Evolutionary conservation across 2,797 vertebrate genomes (phyloP).

Genomic region (Chromobotia macracanthus): DNA sequence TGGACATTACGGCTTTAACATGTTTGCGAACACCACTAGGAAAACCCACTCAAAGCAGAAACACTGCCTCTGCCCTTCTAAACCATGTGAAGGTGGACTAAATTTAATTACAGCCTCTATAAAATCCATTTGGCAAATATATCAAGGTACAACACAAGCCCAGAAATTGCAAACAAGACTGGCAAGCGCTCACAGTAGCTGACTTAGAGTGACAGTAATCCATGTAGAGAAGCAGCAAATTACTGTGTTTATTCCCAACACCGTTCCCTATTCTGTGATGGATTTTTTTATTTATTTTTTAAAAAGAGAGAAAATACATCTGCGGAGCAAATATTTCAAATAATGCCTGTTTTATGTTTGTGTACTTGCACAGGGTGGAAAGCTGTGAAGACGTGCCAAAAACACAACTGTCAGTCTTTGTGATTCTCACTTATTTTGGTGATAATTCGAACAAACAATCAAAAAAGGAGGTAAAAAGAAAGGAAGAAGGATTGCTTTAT

Average conservation of each 20-base stretch:
- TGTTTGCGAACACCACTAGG: slow-evolving; percentile 39
- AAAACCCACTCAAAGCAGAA: slow-evolving; percentile 68
- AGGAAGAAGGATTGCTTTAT: slow-evolving; percentile 22
- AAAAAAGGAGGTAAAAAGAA: slow-evolving; percentile 12
- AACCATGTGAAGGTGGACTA: slow-evolving; percentile 86
- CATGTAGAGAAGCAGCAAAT: slow-evolving; percentile 79
- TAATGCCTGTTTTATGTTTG: slow-evolving; percentile 44
- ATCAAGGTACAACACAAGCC: slow-evolving; percentile 87
- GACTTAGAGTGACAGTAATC: slow-evolving; percentile 80
- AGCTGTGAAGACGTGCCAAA: slow-evolving; percentile 38
- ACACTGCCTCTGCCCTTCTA: slow-evolving; percentile 79
- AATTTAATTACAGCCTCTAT: slow-evolving; percentile 96
- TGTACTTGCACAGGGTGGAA: slow-evolving; percentile 12
- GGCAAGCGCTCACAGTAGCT: slow-evolving; percentile 81
- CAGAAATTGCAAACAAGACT: slow-evolving; percentile 93
- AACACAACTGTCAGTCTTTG: slow-evolving; percentile 38
- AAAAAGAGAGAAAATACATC: slow-evolving; percentile 40
- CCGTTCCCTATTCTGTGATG: slow-evolving; percentile 48
- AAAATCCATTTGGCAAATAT: slow-evolving; percentile 97
- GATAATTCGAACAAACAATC: slow-evolving; percentile 40
- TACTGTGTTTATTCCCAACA: slow-evolving; percentile 72
- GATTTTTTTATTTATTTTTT: slow-evolving; percentile 40
- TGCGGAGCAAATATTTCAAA: slow-evolving; percentile 58
- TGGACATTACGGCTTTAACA: slow-evolving; percentile 29
- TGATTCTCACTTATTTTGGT: slow-evolving; percentile 44